Base-by-base conservation (phyloP, 30 jellyfish, hydroid and myxozoan species). In the Nemopilema nomurai region DNA sequence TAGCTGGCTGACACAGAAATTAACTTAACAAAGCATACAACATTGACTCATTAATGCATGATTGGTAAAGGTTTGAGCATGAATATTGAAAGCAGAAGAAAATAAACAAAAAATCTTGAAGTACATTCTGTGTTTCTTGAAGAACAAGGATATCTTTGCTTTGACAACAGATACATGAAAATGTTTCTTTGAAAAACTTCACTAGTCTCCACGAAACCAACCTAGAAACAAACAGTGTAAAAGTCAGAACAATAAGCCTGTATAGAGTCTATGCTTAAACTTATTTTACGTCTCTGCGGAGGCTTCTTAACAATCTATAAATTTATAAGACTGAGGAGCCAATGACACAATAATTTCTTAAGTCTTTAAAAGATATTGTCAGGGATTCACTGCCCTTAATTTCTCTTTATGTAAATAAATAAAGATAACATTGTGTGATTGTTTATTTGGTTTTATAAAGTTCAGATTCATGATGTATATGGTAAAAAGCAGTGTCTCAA, bases 161-260 rank as follows among this genome's bases (percentile, higher is more conserved):
- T 66, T 83, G 91, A 49, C 85, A 83, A 75, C 91, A 83, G 16
- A 83, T 62, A 28, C 77, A 70, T 27, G 79, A 31, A 0, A 71
- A 52, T 22, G 33, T 57, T 6, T 49, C 25, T 18, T 85, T 84
- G 74, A 83, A 83, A 79, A 83, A 71, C 41, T 71, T 83, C 74
- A 83, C 49, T 1, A 83, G 23, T 8, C 51, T 51, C 91, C 91
- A 83, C 4, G 91, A 76, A 1, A 67, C 67, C 26, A 83, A 18
- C 81, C 90, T 82, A 4, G 16, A 41, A 73, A 24, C 8, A 67
- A 26, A 67, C 20, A 69, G 50, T 16, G 0, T n/a, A 13, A 69
- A 18, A 24, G 9, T 67, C 41, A 16, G 21, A 24, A 67, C 4
- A 27, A 63, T 7, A 63, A 63, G 73, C 21, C 21, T n/a, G n/a